phyloP scores from a whole-genome alignment of 1,140 invertebrate genomes.

The Hyposmocoma kahamanoa region DNA sequence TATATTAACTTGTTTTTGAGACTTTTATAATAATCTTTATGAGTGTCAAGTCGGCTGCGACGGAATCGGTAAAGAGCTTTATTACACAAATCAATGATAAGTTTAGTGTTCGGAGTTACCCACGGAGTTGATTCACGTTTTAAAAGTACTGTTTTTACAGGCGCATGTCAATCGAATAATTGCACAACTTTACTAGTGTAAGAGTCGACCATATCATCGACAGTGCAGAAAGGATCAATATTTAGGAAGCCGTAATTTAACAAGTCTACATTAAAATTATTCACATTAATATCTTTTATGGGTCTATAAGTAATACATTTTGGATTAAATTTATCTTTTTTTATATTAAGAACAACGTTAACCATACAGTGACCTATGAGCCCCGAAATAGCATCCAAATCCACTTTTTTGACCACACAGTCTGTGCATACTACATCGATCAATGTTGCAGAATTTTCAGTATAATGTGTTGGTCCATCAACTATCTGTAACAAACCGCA shows the following conservation, averaged over 20 bases:
- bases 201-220: neutral
- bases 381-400: neutral
- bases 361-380: neutral
- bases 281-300: neutral
- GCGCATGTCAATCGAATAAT: neutral
- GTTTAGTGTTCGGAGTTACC: neutral
- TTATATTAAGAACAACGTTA: neutral
- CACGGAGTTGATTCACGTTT: neutral
- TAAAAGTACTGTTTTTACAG: neutral
- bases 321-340: neutral
- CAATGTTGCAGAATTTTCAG: neutral
- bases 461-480: neutral
- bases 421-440: conserved; percentile 5
- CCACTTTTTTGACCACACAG: neutral
- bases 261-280: neutral
- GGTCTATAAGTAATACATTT: neutral
- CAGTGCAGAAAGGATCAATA: neutral
- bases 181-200: neutral
- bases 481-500: neutral
- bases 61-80: neutral
- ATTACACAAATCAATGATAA: neutral
- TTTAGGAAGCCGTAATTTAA: neutral
- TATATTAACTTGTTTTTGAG: neutral
- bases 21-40: neutral
- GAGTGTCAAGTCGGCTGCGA: neutral